Base-by-base conservation (phyloP, 2,113 vertebrate species). In the Bettongia penicillata region DNA sequence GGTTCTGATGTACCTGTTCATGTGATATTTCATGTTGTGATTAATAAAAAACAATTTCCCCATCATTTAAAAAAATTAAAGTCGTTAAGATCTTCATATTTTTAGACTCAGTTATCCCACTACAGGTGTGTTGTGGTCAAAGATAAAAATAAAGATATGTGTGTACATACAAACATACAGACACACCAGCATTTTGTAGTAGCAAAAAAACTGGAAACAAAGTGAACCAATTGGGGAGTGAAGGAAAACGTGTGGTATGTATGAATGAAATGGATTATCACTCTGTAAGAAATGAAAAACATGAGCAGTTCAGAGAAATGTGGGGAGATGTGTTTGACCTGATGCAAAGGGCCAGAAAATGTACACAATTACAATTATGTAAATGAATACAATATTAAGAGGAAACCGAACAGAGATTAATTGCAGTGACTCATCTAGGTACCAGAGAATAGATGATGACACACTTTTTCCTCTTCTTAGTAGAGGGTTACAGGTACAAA, bases 21-120 rank as follows among this genome's bases (percentile, higher is more conserved):
- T 94, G 93, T 96, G 96, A 53, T 84, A 52, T 98, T 96, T 97
- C 93, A 94, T 96, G 57, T 89, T 47, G 61, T 92, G 91, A 95
- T 97, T 91, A 98, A 98, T 98, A 97, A 98, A 84, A 98, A 96
- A 0, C 68, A 61, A 94, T 97, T 95, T 96, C 84, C 94, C 95
- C 3, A 16, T 43, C 31, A 9, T 68, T 68, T 84, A 84, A 48
- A 48, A 48, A 48, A 48, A 48, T 2, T 48, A 48, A 48, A 57
- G 55, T 57, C 26, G 10, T 57, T 57, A 57, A 57, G 37, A 37
- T 77, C 14, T 77, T 77, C 31, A 77, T 5, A n/a, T 77, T 57
- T 57, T n/a, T 77, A n/a, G 37, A 77, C 5, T 16, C 3, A n/a
- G 11, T n/a, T 2, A 77, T 77, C 61, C 14, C 26, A n/a, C 31